Base-by-base conservation (phyloP, 1,140 invertebrate species). In the Orchesella cincta region DNA sequence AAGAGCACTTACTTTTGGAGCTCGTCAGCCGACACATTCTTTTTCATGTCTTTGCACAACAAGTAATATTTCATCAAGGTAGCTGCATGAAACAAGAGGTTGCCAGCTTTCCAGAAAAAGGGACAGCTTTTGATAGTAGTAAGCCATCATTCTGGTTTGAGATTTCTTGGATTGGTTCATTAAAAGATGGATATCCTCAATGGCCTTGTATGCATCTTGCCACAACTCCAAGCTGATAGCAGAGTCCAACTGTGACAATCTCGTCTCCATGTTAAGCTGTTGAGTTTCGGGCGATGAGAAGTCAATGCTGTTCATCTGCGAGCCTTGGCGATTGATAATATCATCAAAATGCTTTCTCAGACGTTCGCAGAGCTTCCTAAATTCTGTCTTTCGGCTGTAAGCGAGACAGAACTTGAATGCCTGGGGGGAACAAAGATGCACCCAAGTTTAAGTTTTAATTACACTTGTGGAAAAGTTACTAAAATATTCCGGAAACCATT, bases 81-180 rank as follows among this genome's bases (percentile, higher is more conserved):
- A 8, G 96, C 95, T 0, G 98, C 97, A 86, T 99, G 98, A 88
- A 99, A 99, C 20, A 99, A 87, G 80, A 94, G 94, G 86, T 99
- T 98, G 0, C 96, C 97, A 51, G 97, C 96, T 86, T 99, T 99
- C 93, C 96, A 98, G 85, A 99, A 99, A 0, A 99, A 99, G 92
- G 0, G 97, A 94, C 20, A 99, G 86, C 85, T 99, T 98, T 82
- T 97, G 94, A 84, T 98, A 98, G 85, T 98, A 99, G 84, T 97
- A 98, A 2, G 96, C 96, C 95, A 98, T 98, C 26, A 97, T 94
- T 85, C 97, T 95, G n/a, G 97, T 94, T 0, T 95, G 94, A 1
- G 91, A 91, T 86, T 98, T 99, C 85, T 98, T 98, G 0, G 96
- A 97, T 82, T 98, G 89, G 81, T 92, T 94, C 94, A 98, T 98